These are phyloP conservation scores for Sinodicranocentrus sp. DNA, from an alignment of 2,888 invertebrate genomes.

Conservation along the genomic window DNA sequence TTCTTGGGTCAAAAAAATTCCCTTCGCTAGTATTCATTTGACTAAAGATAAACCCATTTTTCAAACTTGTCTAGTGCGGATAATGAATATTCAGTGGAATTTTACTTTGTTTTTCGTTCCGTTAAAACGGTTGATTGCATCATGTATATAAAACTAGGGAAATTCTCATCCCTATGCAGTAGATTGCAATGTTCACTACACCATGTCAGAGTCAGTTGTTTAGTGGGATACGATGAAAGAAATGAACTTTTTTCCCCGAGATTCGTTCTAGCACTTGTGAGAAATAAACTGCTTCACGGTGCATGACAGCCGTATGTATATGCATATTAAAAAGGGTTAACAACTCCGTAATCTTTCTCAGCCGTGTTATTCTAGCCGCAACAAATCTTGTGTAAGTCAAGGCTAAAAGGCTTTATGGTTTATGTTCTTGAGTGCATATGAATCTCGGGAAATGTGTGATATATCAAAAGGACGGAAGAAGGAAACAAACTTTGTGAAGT, in stretches of 20 bases:
- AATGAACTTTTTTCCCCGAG: slow-evolving; percentile 25
- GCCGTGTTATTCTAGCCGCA: slow-evolving; percentile 52
- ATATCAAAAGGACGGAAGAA: background rate
- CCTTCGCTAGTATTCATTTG: background rate
- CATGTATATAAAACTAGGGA: too few relatives aligned
- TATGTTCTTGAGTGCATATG: slow-evolving; percentile 28
- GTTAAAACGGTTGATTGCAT: background rate
- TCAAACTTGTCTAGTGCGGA: background rate
- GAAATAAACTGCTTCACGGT: slow-evolving; percentile 57
- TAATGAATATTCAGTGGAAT: background rate
- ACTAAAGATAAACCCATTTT: background rate
- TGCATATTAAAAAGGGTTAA: slow-evolving; percentile 61
- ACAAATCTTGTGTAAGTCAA: slow-evolving; percentile 52
- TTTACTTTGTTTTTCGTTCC: background rate
- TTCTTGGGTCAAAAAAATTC: too few relatives aligned
- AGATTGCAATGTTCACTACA: too few relatives aligned
- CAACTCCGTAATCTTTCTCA: slow-evolving; percentile 51
- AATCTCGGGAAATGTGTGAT: slow-evolving; percentile 19
- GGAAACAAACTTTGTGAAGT: slow-evolving; percentile 9
- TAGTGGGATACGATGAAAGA: slow-evolving; percentile 12
- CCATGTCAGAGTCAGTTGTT: too few relatives aligned
- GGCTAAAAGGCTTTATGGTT: slow-evolving; percentile 41
- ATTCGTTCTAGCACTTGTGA: slow-evolving; percentile 34
- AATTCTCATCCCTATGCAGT: too few relatives aligned
- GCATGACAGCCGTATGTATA: slow-evolving; percentile 51